Evolutionary conservation across 2,888 invertebrate genomes (phyloP).

Genomic region (Eutolmus rufibarbis): DNA sequence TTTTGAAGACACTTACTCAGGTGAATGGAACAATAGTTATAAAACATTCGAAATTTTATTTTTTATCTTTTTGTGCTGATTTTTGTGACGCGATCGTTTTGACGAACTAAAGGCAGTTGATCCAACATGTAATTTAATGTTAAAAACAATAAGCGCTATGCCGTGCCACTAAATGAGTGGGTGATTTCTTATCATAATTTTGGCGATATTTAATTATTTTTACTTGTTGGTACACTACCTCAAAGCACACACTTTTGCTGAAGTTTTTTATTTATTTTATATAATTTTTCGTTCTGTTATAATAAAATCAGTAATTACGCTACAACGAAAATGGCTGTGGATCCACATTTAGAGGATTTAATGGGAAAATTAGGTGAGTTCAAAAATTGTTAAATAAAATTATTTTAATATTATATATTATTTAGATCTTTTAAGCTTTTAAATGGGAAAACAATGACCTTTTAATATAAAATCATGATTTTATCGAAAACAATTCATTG

Average conservation of each 20-base stretch:
- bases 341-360: conserved; percentile 70
- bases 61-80: background rate
- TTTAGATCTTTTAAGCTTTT: too few species aligned
- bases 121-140: background rate
- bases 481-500: too few species aligned
- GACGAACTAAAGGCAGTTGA: background rate
- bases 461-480: too few species aligned
- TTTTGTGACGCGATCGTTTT: background rate
- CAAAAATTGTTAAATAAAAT: background rate
- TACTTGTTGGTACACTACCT: background rate
- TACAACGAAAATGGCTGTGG: conserved; percentile 66
- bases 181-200: background rate
- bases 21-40: conserved; percentile 12
- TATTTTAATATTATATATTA: too few species aligned
- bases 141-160: background rate
- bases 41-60: background rate
- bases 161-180: background rate
- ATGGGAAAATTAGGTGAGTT: conserved; percentile 71
- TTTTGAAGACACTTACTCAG: background rate
- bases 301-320: background rate
- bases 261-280: background rate
- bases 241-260: background rate
- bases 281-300: background rate
- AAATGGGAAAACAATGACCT: too few species aligned
- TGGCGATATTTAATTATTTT: background rate